Base-by-base conservation (phyloP, 2,888 invertebrate genomes). In the Amphimallon solstitiale region DNA sequence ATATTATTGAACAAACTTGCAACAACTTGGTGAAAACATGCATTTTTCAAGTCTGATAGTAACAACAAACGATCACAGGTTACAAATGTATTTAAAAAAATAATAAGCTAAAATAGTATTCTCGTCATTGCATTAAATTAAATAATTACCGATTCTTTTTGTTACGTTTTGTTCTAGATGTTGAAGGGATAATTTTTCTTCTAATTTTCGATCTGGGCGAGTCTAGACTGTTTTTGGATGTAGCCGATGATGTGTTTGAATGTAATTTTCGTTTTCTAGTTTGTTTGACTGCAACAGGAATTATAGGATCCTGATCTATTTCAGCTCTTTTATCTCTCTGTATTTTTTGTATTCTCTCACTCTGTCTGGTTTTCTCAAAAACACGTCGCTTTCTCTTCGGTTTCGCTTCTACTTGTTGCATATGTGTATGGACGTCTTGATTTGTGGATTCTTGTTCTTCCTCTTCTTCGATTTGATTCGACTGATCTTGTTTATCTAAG, bases 261-360 rank as follows among this genome's bases (percentile, higher is more conserved):
- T 67, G 66, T 3, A 73, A 70, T 46, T 76, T 76, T n/a, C 76
- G 63, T 71, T 80, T 80, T 23, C 74, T 66, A 46, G 73, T 76
- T 60, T 72, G 68, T 14, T 74, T 74, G 40, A 73, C 70, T 51
- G 75, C 72, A 29, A 77, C 68, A 3, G 73, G 54, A 7, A 67
- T 67, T 12, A 73, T 34, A 60, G 76, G 70, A 61, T 73, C 73
- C 23, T 75, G 63, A 68, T 82, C 81, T 34, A 81, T 77, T 72
- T 81, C 81, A 29, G 66, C 63, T 23, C 76, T 69, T 49, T 72
- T 66, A 65, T 66, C 63, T 29, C 76, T 70, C 34, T 79, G 72
- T 65, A 81, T 80, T 62, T 82, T 71, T 37, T 79, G 72, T 67
- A 82, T 81, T 62, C 82, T 71, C 62, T 82, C 82, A 69, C 82